Conservation (phyloP, 2,797 vertebrate species). For the Myripristis murdjan region DNA sequence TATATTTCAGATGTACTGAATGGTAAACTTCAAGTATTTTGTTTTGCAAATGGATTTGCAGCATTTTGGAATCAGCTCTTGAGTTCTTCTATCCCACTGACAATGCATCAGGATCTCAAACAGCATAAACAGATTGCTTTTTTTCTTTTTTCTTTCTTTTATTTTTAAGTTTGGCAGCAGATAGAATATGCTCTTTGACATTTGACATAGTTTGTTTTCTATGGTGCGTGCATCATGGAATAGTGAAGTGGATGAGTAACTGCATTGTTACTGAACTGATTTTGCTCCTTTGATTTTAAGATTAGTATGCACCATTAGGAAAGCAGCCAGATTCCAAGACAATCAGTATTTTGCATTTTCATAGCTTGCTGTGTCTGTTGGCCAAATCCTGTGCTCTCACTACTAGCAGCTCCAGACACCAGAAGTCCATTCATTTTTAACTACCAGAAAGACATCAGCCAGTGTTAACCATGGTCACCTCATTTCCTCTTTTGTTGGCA, state of each 20-base stretch:
- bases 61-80: conserved; percentile 35
- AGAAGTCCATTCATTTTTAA: conserved; percentile 46
- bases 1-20: conserved; percentile 40
- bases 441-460: conserved; percentile 49
- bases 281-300: conserved; percentile 14
- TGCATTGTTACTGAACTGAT: neutral
- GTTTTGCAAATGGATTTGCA: conserved; percentile 40
- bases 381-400: neutral
- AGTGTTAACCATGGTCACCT: conserved; percentile 49
- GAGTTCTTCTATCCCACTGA: conserved; percentile 12
- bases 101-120: neutral
- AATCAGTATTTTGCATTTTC: conserved; percentile 4
- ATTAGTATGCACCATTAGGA: conserved; percentile 17
- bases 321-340: conserved; percentile 25
- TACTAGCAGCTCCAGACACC: conserved; percentile 26
- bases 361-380: no score
- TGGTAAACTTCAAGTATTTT: conserved; percentile 42
- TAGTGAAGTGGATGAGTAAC: conserved; percentile 7
- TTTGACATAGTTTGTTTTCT: conserved; percentile 29
- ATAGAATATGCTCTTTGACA: neutral
- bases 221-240: neutral
- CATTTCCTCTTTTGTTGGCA: conserved; percentile 46
- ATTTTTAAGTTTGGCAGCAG: neutral
- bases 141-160: no score
- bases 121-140: conserved; percentile 1